Base-by-base conservation (phyloP, 2,113 vertebrate species). In the Gallinago paraguaiae region DNA sequence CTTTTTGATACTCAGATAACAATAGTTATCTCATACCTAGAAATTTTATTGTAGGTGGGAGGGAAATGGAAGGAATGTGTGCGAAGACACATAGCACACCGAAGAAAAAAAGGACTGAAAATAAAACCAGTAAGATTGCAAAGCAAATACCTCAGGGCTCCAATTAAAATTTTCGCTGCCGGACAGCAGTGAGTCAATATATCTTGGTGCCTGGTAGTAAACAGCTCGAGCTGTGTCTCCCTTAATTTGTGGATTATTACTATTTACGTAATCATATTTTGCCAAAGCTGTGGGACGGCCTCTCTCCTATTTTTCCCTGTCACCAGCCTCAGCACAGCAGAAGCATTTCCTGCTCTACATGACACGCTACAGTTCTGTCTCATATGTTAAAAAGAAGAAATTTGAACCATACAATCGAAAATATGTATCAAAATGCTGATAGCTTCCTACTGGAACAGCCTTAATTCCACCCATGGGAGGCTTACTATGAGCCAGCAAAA, bases 401-500 rank as follows among this genome's bases (percentile, higher is more conserved):
- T 13, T 18, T 41, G n/a, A 46, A 28, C 57, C 19, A 11, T 13
- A 23, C 15, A 20, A 28, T 2, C 68, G 37, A 46, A 92, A 54
- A 71, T 54, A 50, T 0, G 0, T 39, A 41, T 37, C 70, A 57
- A 48, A 10, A 37, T 8, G n/a, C 31, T 0, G 0, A 20, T 10
- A 67, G 15, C 22, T 87, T 78, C 37, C 51, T 63, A 4, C 56
- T 28, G 30, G 22, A 11, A 37, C 57, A 70, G 10, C 56, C 74
- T 67, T 18, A 79, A 50, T 79, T 79, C 57, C 25, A 63, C 13
- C 19, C 22, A 27, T 0, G 0, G 17, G 37, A 6, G 45, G 41
- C 17, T 50, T 70, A 17, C 69, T 39, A 8, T 23, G 19, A 64
- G 14, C 61, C 54, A 53, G 30, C 15, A 3, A 1, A 80, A 63